Percentiles rank a stretch among this genome's conserved stretches.
These are phyloP conservation scores for Neomicropteryx cornuta DNA, from an alignment of 1,140 invertebrate species.

Conservation along the genomic window DNA sequence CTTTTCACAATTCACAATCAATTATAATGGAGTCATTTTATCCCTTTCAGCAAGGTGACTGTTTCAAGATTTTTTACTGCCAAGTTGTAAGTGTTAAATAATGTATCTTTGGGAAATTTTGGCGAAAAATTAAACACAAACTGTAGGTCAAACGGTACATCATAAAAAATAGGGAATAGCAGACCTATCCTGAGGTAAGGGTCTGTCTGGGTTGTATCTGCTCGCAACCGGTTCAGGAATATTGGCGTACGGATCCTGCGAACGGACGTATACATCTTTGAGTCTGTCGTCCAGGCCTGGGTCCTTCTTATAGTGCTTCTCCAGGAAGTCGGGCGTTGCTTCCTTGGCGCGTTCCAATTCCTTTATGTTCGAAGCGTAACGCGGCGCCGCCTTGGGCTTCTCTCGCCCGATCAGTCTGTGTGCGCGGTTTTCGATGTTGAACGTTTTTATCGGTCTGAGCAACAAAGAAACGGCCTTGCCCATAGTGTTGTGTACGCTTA, in stretches of 20 bases:
- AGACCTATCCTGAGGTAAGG: constrained; percentile 24
- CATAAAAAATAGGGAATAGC: no score
- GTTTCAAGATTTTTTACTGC: no score
- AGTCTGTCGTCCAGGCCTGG: constrained; percentile 43
- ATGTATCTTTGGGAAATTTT: no score
- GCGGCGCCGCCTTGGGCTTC: constrained; percentile 55
- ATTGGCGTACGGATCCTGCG: constrained; percentile 28
- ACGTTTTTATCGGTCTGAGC: constrained; percentile 32
- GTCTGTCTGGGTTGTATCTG: constrained; percentile 14
- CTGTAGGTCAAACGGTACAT: no score
- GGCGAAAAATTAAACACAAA: no score
- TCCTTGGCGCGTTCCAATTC: constrained; percentile 49
- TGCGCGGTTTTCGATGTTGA: constrained; percentile 61
- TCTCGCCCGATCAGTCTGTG: constrained; percentile 52
- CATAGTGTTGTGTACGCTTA: no score
- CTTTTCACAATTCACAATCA: no score
- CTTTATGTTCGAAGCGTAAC: constrained; percentile 41
- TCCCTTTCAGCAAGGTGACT: no score
- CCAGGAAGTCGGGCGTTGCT: constrained; percentile 45
- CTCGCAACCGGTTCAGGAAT: constrained; percentile 32
- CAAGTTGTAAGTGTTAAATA: no score
- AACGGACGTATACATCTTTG: constrained; percentile 58
- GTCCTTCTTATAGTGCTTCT: constrained; percentile 47
- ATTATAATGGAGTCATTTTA: no score
- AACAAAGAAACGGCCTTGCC: constrained; percentile 32